Base-by-base conservation (phyloP, 2,113 vertebrate genomes). In the Scolopax mira region DNA sequence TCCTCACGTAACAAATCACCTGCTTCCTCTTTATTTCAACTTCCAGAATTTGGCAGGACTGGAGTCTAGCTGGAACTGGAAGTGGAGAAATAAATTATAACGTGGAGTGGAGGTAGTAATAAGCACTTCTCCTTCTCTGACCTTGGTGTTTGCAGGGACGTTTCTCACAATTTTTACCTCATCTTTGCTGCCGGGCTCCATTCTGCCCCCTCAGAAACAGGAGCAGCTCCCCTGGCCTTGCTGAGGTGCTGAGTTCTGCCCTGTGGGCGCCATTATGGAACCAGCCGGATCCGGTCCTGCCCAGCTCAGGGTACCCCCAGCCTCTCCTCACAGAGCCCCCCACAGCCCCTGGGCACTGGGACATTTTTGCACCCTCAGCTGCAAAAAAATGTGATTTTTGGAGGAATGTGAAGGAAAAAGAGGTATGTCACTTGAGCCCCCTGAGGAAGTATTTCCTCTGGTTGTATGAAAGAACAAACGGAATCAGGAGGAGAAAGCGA, bases 181-280 rank as follows among this genome's bases (percentile, higher is more conserved):
- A 13, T 10, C 19, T 41, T 77, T 2, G 1, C 11, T 55, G 19
- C 48, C 1, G 9, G 54, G 39, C 19, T 4, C 25, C 54, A 12
- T n/a, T 70, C 93, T 30, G 22, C 30, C 16, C 18, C 39, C 65
- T 15, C 16, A 14, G 7, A n/a, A 23, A 12, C 3, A 3, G 5
- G 0, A 4, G 62, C 33, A 28, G 41, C 18, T 49, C 3, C 13
- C 35, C 18, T 0, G 4, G n/a, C 4, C 1, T 7, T 0, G 2
- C 64, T 6, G 55, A 21, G 35, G 64, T 31, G n/a, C 58, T 12
- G 6, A 1, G 37, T 21, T 0, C 1, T 2, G n/a, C 11, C 30
- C n/a, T 14, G 37, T 7, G 39, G 18, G 11, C 15, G 46, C 18
- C 2, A 3, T 1, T 15, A 11, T 3, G 3, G 60, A 73, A 11